Base-by-base conservation (phyloP, 2,888 invertebrate species). In the Hirudinaria manillensis region DNA sequence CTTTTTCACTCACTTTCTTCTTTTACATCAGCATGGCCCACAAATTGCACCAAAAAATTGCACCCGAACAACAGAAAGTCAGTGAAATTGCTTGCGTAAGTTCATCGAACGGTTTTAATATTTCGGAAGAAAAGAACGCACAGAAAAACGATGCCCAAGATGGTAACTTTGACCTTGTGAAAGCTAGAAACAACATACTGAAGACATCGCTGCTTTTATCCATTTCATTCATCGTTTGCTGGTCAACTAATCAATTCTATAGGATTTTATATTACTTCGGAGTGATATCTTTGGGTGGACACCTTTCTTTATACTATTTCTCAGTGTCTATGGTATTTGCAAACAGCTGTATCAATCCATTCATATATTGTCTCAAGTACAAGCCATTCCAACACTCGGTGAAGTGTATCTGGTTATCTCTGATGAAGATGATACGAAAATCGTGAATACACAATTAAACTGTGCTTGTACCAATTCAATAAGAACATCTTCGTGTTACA, bases 311-410 rank as follows among this genome's bases (percentile, higher is more conserved):
- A 72, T 78, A 77, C 45, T 73, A 78, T 55, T 77, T 77, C 76
- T 77, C 77, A 32, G 78, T 78, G n/a, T 51, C 77, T 21, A 38
- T 61, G 55, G 74, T 78, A 21, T 78, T 77, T 61, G 19, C 76
- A 6, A 78, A 78, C 75, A 77, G 76, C 27, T 78, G 77, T 71
- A 65, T 78, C 38, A 78, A 79, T 65, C 79, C 79, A 0, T 19
- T 79, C 51, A 76, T 79, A 27, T 79, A 78, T 70, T 53, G 67
- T 19, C 19, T 77, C 29, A 76, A 78, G 55, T 78, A 78, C 38
- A 77, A 78, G 36, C 76, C 55, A 36, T 78, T 78, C n/a, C 72
- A 78, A 74, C 51, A 21, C 16, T 75, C n/a, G 21, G 7, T 76
- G 34, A 51, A 29, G 45, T 16, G 4, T 16, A 45, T 45, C 1